These are phyloP conservation scores for Stegodyphus dumicola DNA, from an alignment of 1,140 invertebrate genomes.

Conservation along the genomic window DNA sequence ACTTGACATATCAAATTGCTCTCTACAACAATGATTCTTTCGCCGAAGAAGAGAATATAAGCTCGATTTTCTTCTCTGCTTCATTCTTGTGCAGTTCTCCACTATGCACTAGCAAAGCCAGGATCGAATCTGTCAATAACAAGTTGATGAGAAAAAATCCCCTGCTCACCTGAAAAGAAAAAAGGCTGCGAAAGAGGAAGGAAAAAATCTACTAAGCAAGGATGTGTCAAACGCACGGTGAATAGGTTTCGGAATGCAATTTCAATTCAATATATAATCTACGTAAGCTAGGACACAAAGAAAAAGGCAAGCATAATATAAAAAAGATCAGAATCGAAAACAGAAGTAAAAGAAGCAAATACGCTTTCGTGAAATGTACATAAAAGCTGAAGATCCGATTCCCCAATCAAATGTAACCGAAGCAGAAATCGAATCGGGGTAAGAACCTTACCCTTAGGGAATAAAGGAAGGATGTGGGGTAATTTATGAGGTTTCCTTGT, in stretches of 20 bases:
- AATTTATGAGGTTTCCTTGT: not conserved
- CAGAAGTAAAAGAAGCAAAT: not conserved
- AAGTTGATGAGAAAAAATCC: not conserved
- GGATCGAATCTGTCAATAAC: not conserved
- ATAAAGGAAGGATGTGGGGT: no score
- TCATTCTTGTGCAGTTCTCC: not conserved
- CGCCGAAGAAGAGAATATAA: no score
- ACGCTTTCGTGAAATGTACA: not conserved
- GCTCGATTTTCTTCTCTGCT: no score
- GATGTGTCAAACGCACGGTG: not conserved
- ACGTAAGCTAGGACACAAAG: not conserved
- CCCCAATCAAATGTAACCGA: conserved; percentile 1
- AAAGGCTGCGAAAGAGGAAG: no score
- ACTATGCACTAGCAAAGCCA: not conserved
- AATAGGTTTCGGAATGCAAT: conserved; percentile 4
- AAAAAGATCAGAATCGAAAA: not conserved
- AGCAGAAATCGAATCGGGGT: not conserved
- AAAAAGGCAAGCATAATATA: not conserved
- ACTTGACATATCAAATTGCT: no score
- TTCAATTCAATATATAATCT: not conserved
- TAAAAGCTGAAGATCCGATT: conserved; percentile 4
- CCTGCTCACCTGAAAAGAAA: no score
- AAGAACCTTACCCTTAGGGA: no score
- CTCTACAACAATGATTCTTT: no score
- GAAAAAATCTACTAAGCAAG: not conserved